These are phyloP conservation scores for Donacobius atricapilla DNA, from an alignment of 2,113 vertebrate genomes.

Conservation along the genomic window DNA sequence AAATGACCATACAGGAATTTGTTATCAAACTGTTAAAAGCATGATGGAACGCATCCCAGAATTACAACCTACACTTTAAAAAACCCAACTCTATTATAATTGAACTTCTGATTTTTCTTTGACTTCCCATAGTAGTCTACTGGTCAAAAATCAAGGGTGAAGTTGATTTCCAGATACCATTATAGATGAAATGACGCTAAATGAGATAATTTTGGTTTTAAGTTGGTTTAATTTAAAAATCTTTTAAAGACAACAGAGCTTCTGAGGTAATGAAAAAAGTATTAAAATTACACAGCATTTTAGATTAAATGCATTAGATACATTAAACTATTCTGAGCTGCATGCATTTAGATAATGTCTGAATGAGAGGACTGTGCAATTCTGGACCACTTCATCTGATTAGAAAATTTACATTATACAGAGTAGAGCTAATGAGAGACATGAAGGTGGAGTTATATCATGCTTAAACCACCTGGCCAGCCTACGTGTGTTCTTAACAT, in stretches of 20 bases:
- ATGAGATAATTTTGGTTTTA: not conserved
- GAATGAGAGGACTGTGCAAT: not conserved
- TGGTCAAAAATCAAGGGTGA: not conserved
- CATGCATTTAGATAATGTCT: not conserved
- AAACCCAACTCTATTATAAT: not conserved
- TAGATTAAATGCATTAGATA: not conserved
- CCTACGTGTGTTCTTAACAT: not conserved
- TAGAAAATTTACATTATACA: slow-evolving; percentile 3
- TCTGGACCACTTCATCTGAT: slow-evolving; percentile 12
- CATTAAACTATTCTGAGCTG: not conserved
- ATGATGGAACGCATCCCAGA: not conserved
- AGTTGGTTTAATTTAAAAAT: not conserved
- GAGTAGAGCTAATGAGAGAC: not conserved
- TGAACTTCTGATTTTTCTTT: not conserved
- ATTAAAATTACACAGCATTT: not conserved
- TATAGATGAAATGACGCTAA: not conserved
- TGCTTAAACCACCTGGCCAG: not conserved
- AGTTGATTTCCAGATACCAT: not conserved
- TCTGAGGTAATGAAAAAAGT: not conserved
- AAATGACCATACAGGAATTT: not conserved
- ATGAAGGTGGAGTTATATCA: not conserved
- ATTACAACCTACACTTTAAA: not conserved
- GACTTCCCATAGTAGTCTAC: not conserved
- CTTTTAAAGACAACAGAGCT: not conserved
- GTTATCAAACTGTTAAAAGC: not conserved